Conservation (phyloP, 2,888 invertebrate species). For the Gymnocheta viridis region DNA sequence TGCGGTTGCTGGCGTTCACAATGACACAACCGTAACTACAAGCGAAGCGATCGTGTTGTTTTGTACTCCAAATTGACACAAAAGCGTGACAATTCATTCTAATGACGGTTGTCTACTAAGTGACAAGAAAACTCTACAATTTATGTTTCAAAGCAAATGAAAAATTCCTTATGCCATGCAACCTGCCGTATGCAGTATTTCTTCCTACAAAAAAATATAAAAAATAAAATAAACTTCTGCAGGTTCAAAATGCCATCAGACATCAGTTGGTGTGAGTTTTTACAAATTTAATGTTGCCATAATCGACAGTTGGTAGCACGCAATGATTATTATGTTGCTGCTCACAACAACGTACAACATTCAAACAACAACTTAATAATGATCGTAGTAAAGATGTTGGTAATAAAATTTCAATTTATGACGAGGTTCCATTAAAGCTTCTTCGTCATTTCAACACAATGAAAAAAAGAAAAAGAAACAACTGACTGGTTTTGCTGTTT, state of each 20-base stretch:
- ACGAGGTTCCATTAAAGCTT: slow-evolving; percentile 81
- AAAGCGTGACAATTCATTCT: too few species aligned
- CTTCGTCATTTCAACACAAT: slow-evolving; percentile 74
- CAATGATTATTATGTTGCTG: slow-evolving; percentile 34
- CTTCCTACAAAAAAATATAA: too few species aligned
- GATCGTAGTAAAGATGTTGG: slow-evolving; percentile 72
- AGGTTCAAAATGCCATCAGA: neutral
- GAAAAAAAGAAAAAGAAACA: neutral
- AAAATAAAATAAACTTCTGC: neutral
- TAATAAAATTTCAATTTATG: slow-evolving; percentile 81
- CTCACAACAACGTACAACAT: neutral
- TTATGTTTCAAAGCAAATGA: neutral
- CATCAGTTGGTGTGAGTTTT: slow-evolving; percentile 28
- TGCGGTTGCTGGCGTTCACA: too few species aligned
- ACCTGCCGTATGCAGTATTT: neutral
- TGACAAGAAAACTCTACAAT: neutral
- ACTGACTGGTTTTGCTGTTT: neutral
- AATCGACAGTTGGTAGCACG: slow-evolving; percentile 48
- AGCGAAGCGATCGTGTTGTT: too few species aligned
- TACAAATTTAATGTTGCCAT: slow-evolving; percentile 37
- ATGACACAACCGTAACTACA: too few species aligned
- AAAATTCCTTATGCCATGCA: neutral
- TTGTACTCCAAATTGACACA: too few species aligned
- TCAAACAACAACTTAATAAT: slow-evolving; percentile 3
- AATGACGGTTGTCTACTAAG: too few species aligned